Percentiles rank a stretch among this genome's conserved stretches.
Evolutionary conservation across 2,888 invertebrate genomes (phyloP).

Genomic region (Capitulum mitella): DNA sequence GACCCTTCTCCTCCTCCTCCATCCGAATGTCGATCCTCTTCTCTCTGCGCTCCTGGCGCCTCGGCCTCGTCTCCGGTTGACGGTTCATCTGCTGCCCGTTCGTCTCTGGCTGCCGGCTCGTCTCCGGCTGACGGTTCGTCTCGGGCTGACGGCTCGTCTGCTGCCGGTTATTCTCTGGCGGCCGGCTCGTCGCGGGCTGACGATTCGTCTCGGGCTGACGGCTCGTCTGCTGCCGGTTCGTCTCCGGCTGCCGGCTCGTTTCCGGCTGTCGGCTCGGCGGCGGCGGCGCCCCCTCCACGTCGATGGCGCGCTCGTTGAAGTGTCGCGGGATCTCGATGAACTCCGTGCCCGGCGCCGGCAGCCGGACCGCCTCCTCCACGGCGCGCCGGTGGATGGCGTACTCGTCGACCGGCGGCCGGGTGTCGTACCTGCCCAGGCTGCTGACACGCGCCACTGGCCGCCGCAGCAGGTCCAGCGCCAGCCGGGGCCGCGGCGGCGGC

Average conservation of each 20-base stretch:
- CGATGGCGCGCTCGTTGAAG: constrained; percentile 19
- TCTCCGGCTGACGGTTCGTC: not conserved
- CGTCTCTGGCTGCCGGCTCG: constrained; percentile 23
- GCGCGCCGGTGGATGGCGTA: constrained; percentile 9
- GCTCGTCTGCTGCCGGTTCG: not conserved
- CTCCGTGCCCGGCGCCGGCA: not conserved
- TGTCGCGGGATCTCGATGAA: constrained; percentile 17
- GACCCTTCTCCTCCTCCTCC: not conserved
- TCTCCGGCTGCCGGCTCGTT: constrained; percentile 25
- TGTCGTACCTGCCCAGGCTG: constrained; percentile 8
- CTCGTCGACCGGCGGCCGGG: not conserved
- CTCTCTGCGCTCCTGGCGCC: constrained; percentile 7
- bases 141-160: too few relatives aligned
- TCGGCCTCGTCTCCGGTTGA: too few relatives aligned
- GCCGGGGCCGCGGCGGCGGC: constrained; percentile 26
- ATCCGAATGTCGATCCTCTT: not conserved
- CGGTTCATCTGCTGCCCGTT: too few relatives aligned
- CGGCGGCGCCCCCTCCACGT: constrained; percentile 4
- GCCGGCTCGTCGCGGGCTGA: too few relatives aligned
- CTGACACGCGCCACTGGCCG: not conserved
- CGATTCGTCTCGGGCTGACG: too few relatives aligned
- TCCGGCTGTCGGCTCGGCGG: not conserved
- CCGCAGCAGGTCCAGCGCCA: not conserved
- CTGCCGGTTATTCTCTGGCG: too few relatives aligned
- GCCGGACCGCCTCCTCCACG: not conserved